Conservation (phyloP, 2,888 invertebrate species). For the Drosophila pseudotalamancana region DNA sequence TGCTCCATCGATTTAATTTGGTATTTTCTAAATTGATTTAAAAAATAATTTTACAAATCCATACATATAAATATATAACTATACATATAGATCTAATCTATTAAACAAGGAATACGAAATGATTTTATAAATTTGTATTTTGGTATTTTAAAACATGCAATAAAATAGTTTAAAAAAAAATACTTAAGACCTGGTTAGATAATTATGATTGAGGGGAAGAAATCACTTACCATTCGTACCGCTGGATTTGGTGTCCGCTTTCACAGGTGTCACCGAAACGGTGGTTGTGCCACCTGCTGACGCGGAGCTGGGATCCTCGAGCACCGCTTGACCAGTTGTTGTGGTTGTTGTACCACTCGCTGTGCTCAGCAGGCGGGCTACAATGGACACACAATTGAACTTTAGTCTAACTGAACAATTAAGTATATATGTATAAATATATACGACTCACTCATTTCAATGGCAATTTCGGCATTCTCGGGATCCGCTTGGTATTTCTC, state of each 20-base stretch:
- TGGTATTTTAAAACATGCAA: too few species aligned
- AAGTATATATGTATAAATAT: not conserved
- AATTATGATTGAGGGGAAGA: too few species aligned
- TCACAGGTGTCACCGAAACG: constrained; percentile 67
- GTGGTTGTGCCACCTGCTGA: constrained; percentile 40
- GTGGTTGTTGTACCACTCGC: constrained; percentile 56
- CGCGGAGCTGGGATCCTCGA: constrained; percentile 65
- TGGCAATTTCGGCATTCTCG: constrained; percentile 82
- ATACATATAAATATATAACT: too few species aligned
- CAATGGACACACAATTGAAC: not conserved
- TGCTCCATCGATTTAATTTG: too few species aligned
- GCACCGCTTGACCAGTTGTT: constrained; percentile 61
- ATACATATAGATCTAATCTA: too few species aligned
- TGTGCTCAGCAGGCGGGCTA: constrained; percentile 80
- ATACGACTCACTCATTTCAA: constrained; percentile 82
- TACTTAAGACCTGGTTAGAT: too few species aligned
- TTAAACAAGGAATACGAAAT: too few species aligned
- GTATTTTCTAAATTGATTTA: too few species aligned
- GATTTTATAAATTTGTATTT: too few species aligned
- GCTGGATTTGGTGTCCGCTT: constrained; percentile 76
- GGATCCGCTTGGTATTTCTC: constrained; percentile 81
- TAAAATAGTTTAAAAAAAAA: too few species aligned
- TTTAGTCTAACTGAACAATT: not conserved
- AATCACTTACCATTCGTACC: constrained; percentile 76
- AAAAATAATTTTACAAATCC: too few species aligned